Percentiles rank a stretch among this genome's conserved stretches.
Conservation (phyloP, 1,140 invertebrate genomes). For the Philaenus spumarius region DNA sequence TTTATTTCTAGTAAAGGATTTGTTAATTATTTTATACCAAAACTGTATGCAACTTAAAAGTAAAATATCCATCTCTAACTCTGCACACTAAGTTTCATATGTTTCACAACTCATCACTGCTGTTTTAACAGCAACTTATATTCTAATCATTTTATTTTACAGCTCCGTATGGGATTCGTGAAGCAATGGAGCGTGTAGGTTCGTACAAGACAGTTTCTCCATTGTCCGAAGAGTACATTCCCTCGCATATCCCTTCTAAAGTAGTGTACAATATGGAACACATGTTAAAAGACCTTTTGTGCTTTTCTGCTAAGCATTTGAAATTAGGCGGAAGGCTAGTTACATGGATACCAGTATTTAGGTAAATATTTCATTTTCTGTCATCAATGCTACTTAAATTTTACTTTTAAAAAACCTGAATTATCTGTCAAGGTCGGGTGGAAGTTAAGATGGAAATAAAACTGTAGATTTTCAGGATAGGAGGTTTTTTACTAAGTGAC, state of each 20-base stretch:
- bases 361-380: conserved; percentile 46
- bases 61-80: background rate
- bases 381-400: too few species aligned
- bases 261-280: conserved; percentile 74
- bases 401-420: too few species aligned
- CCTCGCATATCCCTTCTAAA: conserved; percentile 76
- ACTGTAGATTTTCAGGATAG: too few species aligned
- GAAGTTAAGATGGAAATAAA: too few species aligned
- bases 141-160: conserved; percentile 29
- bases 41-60: background rate
- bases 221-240: conserved; percentile 53
- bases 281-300: conserved; percentile 75
- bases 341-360: conserved; percentile 86
- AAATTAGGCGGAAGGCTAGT: conserved; percentile 70
- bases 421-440: too few species aligned
- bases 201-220: conserved; percentile 45
- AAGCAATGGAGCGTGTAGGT: conserved; percentile 80
- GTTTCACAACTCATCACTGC: background rate
- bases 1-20: background rate
- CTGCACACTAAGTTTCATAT: background rate
- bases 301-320: conserved; percentile 72
- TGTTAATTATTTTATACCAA: background rate
- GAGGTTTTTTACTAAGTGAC: too few species aligned
- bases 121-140: background rate
- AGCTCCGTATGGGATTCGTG: conserved; percentile 95